Conservation (phyloP, 2,888 invertebrate species). For the Caenorhabditis afra region DNA sequence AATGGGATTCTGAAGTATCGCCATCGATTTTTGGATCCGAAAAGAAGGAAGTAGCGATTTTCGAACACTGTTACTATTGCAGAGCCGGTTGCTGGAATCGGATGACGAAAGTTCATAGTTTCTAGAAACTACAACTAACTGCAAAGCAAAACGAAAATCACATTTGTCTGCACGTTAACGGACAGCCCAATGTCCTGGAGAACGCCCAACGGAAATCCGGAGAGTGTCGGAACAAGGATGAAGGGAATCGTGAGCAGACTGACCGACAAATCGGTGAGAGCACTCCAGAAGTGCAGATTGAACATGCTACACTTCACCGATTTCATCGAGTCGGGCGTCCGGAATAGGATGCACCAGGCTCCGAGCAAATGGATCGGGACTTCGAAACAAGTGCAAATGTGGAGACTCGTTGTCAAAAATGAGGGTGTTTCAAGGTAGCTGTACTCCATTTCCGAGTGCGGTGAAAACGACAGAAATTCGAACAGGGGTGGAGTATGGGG, state of each 20-base stretch:
- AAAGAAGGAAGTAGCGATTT: constrained; percentile 6
- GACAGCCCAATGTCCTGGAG: not conserved
- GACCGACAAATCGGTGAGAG: not conserved
- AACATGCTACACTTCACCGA: constrained; percentile 15
- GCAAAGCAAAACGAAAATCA: too few relatives aligned
- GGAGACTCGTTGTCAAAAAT: too few relatives aligned
- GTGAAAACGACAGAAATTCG: too few relatives aligned
- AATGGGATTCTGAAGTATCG: not conserved
- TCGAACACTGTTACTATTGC: not conserved
- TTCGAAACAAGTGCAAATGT: too few relatives aligned
- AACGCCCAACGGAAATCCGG: constrained; percentile 12
- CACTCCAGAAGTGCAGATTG: constrained; percentile 3
- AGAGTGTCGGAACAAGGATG: not conserved
- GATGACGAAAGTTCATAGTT: too few relatives aligned
- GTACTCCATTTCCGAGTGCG: too few relatives aligned
- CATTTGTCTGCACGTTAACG: too few relatives aligned
- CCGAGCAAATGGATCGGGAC: constrained; percentile 1
- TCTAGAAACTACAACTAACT: too few relatives aligned
- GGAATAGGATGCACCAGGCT: constrained; percentile 4
- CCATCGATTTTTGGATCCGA: not conserved
- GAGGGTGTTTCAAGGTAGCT: too few relatives aligned
- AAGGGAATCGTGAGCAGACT: not conserved
- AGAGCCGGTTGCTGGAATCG: too few relatives aligned
- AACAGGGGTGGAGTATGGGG: too few relatives aligned
- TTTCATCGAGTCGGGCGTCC: constrained; percentile 1